phyloP scores from a whole-genome alignment of 2,797 vertebrate species.

The Australoheros facetus region DNA sequence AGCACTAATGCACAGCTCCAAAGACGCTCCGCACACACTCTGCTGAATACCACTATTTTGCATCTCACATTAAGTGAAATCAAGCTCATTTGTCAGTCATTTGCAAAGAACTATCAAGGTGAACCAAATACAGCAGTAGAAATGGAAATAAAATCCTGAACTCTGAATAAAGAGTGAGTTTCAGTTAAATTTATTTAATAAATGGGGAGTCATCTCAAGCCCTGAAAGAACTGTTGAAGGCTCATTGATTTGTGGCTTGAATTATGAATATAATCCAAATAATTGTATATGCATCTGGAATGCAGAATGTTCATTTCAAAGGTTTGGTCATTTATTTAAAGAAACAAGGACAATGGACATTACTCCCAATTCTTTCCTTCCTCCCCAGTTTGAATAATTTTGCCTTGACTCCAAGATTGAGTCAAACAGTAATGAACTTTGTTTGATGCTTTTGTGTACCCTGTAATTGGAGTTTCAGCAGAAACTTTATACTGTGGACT shows the following conservation, averaged over 20 bases:
- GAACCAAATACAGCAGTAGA: conserved; percentile 21
- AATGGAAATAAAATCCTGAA: conserved; percentile 30
- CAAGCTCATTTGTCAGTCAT: conserved; percentile 36
- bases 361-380: conserved; percentile 12
- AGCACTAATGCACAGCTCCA: conserved; percentile 31
- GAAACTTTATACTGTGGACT: conserved; percentile 21
- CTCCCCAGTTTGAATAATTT: conserved; percentile 33
- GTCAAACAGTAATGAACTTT: conserved; percentile 26
- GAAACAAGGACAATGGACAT: conserved; percentile 27
- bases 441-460: conserved; percentile 20
- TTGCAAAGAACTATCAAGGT: conserved; percentile 18
- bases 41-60: conserved; percentile 15
- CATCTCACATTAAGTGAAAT: conserved; percentile 39
- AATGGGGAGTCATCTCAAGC: conserved; percentile 59
- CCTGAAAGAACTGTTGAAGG: conserved; percentile 51
- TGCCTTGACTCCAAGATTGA: conserved; percentile 12
- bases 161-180: conserved; percentile 51
- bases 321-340: conserved; percentile 37
- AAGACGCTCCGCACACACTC: conserved; percentile 12
- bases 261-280: conserved; percentile 62
- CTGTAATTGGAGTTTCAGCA: conserved; percentile 28
- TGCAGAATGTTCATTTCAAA: conserved; percentile 59
- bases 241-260: conserved; percentile 55
- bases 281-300: conserved; percentile 58
- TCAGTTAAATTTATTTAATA: conserved; percentile 57